A percentile compares a stretch with the other conserved stretches of the same genome.
phyloP scores from a whole-genome alignment of 2,888 invertebrate genomes.

The Caenorhabditis imperialis region DNA sequence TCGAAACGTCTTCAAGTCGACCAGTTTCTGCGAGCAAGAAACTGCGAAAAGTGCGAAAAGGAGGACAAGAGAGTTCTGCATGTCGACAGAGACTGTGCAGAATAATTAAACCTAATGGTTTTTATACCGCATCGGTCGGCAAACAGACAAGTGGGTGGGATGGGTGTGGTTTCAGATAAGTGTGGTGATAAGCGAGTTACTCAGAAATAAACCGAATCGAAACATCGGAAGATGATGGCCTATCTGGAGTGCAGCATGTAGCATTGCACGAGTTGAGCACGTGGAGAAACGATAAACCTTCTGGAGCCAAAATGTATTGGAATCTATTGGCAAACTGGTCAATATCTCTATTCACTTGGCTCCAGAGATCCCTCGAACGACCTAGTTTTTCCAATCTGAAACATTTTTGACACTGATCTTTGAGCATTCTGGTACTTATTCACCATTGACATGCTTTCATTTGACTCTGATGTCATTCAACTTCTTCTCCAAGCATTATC shows the following conservation, averaged over 20 bases:
- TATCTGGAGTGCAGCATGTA: neutral
- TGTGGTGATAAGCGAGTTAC: conserved; percentile 5
- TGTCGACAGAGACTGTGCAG: neutral
- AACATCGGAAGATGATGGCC: neutral
- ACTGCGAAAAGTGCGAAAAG: conserved; percentile 1
- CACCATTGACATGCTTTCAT: too few species aligned
- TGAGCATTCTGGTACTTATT: too few species aligned
- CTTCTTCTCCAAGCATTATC: too few species aligned
- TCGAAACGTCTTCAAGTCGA: conserved; percentile 13
- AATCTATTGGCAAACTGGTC: too few species aligned
- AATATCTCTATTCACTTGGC: too few species aligned
- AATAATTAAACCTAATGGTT: neutral
- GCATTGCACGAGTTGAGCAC: too few species aligned
- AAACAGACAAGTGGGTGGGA: conserved; percentile 2
- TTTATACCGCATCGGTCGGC: neutral
- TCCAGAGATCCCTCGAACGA: too few species aligned
- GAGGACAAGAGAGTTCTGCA: neutral
- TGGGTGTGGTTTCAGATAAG: conserved; percentile 8
- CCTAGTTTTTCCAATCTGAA: too few species aligned
- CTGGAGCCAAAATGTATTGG: too few species aligned
- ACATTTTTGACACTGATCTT: too few species aligned
- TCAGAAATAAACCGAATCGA: conserved; percentile 2
- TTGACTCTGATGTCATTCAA: too few species aligned
- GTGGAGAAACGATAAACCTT: too few species aligned
- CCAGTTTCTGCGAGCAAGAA: neutral